phyloP scores from a whole-genome alignment of 2,113 vertebrate species.

The Redunca redunca region DNA sequence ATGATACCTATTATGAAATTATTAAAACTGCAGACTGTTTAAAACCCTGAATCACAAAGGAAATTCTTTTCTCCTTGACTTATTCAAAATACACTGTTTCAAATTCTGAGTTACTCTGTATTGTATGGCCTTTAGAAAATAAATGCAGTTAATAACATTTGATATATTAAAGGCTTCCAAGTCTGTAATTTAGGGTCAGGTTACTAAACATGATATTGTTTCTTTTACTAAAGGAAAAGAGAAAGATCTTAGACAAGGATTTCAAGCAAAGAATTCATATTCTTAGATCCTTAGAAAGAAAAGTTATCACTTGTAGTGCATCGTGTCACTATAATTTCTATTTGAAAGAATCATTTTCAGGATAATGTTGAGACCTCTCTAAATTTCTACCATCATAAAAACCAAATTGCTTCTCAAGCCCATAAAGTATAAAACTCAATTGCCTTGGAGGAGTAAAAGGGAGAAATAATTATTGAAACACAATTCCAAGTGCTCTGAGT shows the following conservation, averaged over 20 bases:
- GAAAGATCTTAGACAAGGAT: background rate
- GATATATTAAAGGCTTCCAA: background rate
- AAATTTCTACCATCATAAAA: conserved; percentile 38
- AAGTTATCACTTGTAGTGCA: background rate
- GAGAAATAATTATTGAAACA: conserved; percentile 66
- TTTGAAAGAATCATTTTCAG: conserved; percentile 39
- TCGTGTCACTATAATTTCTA: conserved; percentile 18
- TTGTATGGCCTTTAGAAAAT: background rate
- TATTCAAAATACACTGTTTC: background rate
- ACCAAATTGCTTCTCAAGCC: conserved; percentile 55
- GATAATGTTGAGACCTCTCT: conserved; percentile 29
- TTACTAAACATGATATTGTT: conserved; percentile 30
- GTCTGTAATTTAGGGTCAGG: background rate
- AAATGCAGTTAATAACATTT: background rate
- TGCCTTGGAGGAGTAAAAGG: conserved; percentile 40
- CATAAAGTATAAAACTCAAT: conserved; percentile 37
- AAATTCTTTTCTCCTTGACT: background rate
- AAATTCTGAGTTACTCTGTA: background rate
- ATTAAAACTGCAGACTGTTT: background rate
- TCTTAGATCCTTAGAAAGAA: background rate
- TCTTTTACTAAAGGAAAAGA: conserved; percentile 15
- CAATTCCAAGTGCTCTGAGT: conserved; percentile 55
- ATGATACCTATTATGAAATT: background rate
- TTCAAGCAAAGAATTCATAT: conserved; percentile 3
- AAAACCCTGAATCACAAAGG: background rate